A percentile compares a stretch with the other conserved stretches of the same genome.
phyloP scores from a whole-genome alignment of 2,888 invertebrate genomes.

The Tetanocera ferruginea region DNA sequence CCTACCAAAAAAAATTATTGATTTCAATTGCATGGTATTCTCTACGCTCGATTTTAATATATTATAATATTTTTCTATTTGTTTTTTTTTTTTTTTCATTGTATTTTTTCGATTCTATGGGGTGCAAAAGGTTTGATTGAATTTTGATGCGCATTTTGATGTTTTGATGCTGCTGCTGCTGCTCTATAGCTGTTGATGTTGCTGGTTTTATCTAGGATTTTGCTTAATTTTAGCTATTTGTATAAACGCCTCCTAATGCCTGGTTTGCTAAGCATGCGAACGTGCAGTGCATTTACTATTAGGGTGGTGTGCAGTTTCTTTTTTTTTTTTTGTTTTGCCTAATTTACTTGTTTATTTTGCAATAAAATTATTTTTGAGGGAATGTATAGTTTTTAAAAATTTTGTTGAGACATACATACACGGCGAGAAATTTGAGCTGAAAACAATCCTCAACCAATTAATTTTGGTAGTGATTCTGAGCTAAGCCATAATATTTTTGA shows the following conservation, averaged over 20 bases:
- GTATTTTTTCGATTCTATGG: not conserved
- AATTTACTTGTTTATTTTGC: not conserved
- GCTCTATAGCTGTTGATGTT: not conserved
- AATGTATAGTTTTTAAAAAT: too few relatives aligned
- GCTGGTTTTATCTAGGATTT: constrained; percentile 1
- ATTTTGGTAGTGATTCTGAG: too few relatives aligned
- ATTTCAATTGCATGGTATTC: constrained; percentile 8
- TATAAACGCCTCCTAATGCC: not conserved
- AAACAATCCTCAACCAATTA: too few relatives aligned
- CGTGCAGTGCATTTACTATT: not conserved
- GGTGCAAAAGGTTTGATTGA: constrained; percentile 34
- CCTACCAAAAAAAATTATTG: constrained; percentile 24
- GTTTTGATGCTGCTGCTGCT: not conserved
- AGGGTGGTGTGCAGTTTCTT: not conserved
- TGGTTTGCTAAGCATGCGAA: not conserved
- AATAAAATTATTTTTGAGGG: not conserved
- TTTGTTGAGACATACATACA: too few relatives aligned
- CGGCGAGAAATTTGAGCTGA: too few relatives aligned
- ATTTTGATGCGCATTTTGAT: constrained; percentile 20
- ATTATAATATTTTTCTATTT: not conserved
- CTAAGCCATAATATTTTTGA: too few relatives aligned
- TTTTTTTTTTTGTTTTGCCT: not conserved
- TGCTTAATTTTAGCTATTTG: constrained; percentile 6
- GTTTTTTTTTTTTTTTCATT: not conserved
- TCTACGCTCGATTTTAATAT: not conserved